Evolutionary conservation across 1,140 invertebrate genomes (phyloP).

Genomic region (Pachyrhynchus sulphureomaculatus): DNA sequence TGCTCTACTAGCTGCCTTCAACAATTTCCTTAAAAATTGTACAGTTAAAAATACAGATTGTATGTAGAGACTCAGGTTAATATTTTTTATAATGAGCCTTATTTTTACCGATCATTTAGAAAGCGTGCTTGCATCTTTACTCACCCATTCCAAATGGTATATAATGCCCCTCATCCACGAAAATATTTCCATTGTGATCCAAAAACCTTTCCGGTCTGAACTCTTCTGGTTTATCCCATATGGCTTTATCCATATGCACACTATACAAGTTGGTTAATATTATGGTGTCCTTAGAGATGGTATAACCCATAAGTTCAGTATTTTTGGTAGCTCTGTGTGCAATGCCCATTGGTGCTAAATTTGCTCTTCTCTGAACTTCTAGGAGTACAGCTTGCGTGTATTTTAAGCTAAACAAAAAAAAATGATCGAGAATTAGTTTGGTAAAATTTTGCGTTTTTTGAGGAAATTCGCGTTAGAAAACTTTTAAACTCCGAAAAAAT

Average conservation of each 20-base stretch:
- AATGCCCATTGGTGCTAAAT: conserved; percentile 61
- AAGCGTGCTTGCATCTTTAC: too few relatives aligned
- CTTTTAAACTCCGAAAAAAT: too few relatives aligned
- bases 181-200: conserved; percentile 58
- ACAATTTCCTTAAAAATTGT: too few relatives aligned
- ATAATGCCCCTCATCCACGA: conserved; percentile 58
- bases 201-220: conserved; percentile 75
- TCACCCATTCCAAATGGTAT: conserved; percentile 74
- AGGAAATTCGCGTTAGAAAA: too few relatives aligned
- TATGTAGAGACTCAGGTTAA: too few relatives aligned
- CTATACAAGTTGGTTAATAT: conserved; percentile 69
- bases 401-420: conserved; percentile 54
- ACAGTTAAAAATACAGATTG: too few relatives aligned
- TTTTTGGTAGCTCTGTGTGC: conserved; percentile 61
- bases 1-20: too few relatives aligned
- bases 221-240: conserved; percentile 67
- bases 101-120: too few relatives aligned
- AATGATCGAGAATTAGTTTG: neutral
- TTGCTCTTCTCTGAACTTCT: conserved; percentile 57
- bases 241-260: conserved; percentile 63
- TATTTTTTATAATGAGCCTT: too few relatives aligned
- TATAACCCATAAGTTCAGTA: conserved; percentile 59
- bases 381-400: conserved; percentile 63
- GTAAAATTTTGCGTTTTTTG: too few relatives aligned
- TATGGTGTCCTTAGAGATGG: conserved; percentile 69